These are phyloP conservation scores for Mimachlamys varia DNA, from an alignment of 2,888 invertebrate species.

Conservation along the genomic window DNA sequence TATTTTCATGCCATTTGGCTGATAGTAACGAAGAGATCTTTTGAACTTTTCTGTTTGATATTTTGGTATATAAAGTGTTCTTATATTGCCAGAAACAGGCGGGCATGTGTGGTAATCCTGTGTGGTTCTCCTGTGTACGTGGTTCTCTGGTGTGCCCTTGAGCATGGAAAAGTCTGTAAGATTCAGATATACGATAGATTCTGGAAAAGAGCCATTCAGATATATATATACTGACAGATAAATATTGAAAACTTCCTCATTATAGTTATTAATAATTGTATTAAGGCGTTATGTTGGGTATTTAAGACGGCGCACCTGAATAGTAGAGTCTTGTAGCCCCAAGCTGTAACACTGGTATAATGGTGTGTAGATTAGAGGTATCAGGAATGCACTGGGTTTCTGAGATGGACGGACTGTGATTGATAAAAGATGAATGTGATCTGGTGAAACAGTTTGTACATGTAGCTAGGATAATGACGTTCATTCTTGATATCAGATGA, in stretches of 20 bases:
- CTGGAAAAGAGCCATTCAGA: background rate
- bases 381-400: background rate
- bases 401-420: background rate
- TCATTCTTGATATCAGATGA: constrained; percentile 27
- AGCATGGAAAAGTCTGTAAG: background rate
- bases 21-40: background rate
- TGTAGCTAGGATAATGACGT: constrained; percentile 28
- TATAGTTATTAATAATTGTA: background rate
- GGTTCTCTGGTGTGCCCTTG: background rate
- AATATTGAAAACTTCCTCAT: background rate
- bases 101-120: background rate
- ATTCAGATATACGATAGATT: background rate
- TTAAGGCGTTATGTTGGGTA: background rate
- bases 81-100: constrained; percentile 15
- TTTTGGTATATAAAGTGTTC: background rate
- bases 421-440: constrained; percentile 13
- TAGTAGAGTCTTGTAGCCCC: background rate
- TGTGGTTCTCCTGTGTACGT: background rate
- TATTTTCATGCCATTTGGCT: background rate
- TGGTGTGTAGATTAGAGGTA: background rate
- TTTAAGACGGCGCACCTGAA: background rate
- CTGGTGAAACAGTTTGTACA: constrained; percentile 1
- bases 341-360: background rate
- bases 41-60: background rate
- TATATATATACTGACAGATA: background rate